phyloP scores from a whole-genome alignment of 1,140 invertebrate genomes.

The Drosophila murphyi region DNA sequence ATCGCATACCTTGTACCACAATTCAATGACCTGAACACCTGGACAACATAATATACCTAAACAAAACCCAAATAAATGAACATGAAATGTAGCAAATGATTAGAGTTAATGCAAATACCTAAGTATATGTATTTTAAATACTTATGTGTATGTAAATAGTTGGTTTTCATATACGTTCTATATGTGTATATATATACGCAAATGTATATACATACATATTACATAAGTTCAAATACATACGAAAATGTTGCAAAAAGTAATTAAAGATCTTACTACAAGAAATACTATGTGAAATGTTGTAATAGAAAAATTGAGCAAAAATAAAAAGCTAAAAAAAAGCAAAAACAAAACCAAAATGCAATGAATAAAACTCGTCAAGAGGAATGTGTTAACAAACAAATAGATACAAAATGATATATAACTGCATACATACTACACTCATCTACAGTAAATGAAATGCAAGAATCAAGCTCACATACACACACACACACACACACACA shows the following conservation, averaged over 20 bases:
- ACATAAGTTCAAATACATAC: conserved; percentile 48
- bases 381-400: conserved; percentile 80
- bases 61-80: conserved; percentile 17
- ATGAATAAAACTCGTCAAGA: conserved; percentile 81
- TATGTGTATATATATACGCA: conserved; percentile 37
- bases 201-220: conserved; percentile 5
- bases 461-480: conserved; percentile 31
- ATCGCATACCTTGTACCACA: conserved; percentile 47
- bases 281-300: conserved; percentile 41
- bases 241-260: conserved; percentile 48
- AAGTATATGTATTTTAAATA: conserved; percentile 52
- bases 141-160: conserved; percentile 73
- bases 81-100: conserved; percentile 18
- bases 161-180: conserved; percentile 63
- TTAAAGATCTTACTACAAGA: conserved; percentile 24
- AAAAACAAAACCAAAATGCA: conserved; percentile 59
- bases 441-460: conserved; percentile 49
- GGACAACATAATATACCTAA: conserved; percentile 22
- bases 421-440: conserved; percentile 34
- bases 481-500: conserved; percentile 22
- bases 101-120: conserved; percentile 26
- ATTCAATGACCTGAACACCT: conserved; percentile 47
- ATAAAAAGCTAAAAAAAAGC: conserved; percentile 23
- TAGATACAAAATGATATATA: conserved; percentile 68
- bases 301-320: conserved; percentile 41